Conservation (phyloP, 2,797 vertebrate species). For the Dryobates pubescens region DNA sequence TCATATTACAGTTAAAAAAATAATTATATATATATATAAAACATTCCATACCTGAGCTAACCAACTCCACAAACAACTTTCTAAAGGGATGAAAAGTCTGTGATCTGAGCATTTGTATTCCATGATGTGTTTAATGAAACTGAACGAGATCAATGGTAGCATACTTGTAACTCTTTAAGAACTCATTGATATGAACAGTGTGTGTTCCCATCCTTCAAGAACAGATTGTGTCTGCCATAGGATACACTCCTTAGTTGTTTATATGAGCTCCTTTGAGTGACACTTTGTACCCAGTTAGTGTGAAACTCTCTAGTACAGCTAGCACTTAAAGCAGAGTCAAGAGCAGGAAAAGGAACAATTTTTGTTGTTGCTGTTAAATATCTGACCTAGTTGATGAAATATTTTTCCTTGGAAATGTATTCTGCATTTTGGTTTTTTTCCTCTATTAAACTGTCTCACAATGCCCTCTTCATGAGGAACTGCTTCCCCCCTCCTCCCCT, state of each 20-base stretch:
- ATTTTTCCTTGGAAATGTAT: neutral
- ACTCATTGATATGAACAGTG: neutral
- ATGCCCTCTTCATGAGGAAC: neutral
- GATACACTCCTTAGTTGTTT: neutral
- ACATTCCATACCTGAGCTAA: neutral
- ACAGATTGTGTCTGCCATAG: neutral
- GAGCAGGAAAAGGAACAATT: neutral
- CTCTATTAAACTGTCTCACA: neutral
- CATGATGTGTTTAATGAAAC: neutral
- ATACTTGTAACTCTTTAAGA: neutral
- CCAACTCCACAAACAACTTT: neutral
- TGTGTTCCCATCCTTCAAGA: neutral
- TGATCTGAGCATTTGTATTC: neutral
- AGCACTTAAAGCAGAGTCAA: neutral
- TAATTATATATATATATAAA: neutral
- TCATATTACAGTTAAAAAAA: neutral
- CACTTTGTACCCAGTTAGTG: neutral
- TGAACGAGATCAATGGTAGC: neutral
- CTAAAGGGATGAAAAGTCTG: neutral
- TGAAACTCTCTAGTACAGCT: neutral
- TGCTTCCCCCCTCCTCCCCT: neutral
- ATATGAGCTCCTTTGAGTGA: neutral
- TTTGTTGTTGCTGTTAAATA: neutral
- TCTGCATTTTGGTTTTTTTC: neutral
- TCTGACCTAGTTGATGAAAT: neutral